Evolutionary conservation across 2,888 invertebrate species (phyloP).

Genomic region (Tetheella fluctuosa): DNA sequence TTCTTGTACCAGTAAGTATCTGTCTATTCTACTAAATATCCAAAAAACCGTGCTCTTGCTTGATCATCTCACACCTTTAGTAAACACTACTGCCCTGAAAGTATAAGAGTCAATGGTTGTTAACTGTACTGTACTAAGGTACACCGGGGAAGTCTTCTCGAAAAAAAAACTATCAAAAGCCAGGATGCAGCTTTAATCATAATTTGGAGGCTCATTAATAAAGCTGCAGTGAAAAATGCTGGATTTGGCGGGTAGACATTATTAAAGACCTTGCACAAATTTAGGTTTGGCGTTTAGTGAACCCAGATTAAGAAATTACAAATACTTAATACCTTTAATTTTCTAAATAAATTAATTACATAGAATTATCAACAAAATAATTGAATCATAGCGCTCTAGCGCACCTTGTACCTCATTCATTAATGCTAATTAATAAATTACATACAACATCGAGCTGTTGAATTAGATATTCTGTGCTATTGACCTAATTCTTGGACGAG

Average conservation of each 20-base stretch:
- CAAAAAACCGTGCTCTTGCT: background rate
- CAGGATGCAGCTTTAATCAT: too few relatives aligned
- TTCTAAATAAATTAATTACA: background rate
- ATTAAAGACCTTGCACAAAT: too few relatives aligned
- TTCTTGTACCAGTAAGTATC: slow-evolving; percentile 96
- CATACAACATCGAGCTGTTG: slow-evolving; percentile 35
- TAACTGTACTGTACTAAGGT: too few relatives aligned
- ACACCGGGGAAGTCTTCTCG: too few relatives aligned
- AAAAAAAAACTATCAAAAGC: too few relatives aligned
- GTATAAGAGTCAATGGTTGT: background rate
- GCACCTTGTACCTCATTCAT: slow-evolving; percentile 30
- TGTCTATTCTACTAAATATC: slow-evolving; percentile 5
- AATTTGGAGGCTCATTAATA: too few relatives aligned
- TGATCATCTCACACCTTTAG: background rate
- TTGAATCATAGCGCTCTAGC: background rate
- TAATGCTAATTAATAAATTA: slow-evolving; percentile 53
- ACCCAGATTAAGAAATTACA: background rate
- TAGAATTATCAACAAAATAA: background rate
- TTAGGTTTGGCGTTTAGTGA: too few relatives aligned
- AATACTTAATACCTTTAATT: background rate
- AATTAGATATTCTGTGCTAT: slow-evolving; percentile 7
- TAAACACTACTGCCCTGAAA: too few relatives aligned
- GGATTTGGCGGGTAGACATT: too few relatives aligned
- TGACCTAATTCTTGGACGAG: slow-evolving; percentile 13
- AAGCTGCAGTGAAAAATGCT: too few relatives aligned